phyloP scores from a whole-genome alignment of 2,113 vertebrate genomes.

The Nothobranchius furzeri region DNA sequence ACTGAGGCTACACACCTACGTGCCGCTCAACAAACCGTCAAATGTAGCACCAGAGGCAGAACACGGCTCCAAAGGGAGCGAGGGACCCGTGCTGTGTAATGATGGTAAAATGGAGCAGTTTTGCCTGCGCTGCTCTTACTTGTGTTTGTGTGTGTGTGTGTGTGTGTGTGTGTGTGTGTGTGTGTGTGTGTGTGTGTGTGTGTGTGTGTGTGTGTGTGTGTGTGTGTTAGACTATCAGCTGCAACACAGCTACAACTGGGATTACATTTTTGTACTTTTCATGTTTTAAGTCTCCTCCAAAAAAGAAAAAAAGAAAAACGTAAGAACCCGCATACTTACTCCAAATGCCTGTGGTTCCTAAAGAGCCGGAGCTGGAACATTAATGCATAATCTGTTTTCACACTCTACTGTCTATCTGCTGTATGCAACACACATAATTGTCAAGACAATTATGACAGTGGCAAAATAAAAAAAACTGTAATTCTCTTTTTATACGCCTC shows the following conservation, averaged over 20 bases:
- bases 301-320: conserved; percentile 34
- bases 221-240: conserved; percentile 64
- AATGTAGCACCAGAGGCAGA: conserved; percentile 80
- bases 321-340: conserved; percentile 45
- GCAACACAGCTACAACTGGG: conserved; percentile 70
- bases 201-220: conserved; percentile 33
- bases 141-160: conserved; percentile 53
- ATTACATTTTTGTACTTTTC: conserved; percentile 71
- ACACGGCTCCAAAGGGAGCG: conserved; percentile 77
- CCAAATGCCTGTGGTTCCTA: conserved; percentile 51
- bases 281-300: conserved; percentile 40
- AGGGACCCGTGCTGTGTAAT: conserved; percentile 75
- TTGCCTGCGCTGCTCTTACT: conserved; percentile 69
- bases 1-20: conserved; percentile 76
- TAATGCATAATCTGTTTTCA: conserved; percentile 69
- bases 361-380: conserved; percentile 56
- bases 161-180: conserved; percentile 41
- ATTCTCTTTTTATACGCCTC: conserved; percentile 65
- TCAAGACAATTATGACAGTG: conserved; percentile 66
- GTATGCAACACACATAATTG: conserved; percentile 61
- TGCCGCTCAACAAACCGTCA: conserved; percentile 80
- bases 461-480: conserved; percentile 37
- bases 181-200: conserved; percentile 20
- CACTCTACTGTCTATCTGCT: conserved; percentile 59
- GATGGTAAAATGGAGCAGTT: conserved; percentile 77